Evolutionary conservation across 2,797 vertebrate genomes (phyloP).

Genomic region (Synanceia verrucosa): DNA sequence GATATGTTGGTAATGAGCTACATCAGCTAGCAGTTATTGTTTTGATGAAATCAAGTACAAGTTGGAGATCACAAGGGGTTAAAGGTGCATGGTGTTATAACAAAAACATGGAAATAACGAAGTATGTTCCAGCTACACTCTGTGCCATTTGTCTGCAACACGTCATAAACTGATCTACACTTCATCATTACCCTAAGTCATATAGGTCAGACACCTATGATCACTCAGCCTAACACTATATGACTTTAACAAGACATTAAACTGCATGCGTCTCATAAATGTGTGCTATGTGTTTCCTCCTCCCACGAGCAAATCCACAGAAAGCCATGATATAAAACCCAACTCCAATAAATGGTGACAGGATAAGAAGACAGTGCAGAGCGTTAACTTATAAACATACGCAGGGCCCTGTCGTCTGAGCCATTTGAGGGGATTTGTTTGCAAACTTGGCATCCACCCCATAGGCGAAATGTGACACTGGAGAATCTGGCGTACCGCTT

Average conservation of each 20-base stretch:
- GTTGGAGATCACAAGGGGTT: neutral
- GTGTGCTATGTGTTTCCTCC: conserved; percentile 9
- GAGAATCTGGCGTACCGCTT: conserved; percentile 46
- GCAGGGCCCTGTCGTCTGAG: conserved; percentile 1
- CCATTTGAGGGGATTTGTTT: conserved; percentile 36
- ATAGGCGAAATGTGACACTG: conserved; percentile 64
- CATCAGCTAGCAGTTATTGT: neutral
- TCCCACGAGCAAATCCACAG: conserved; percentile 25
- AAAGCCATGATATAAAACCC: conserved; percentile 24
- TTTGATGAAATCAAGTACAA: neutral
- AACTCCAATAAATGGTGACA: conserved; percentile 23
- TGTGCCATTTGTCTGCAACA: neutral
- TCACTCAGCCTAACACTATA: conserved; percentile 19
- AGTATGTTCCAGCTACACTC: neutral
- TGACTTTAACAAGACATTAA: conserved; percentile 47
- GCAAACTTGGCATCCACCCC: conserved; percentile 39
- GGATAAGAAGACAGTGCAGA: neutral
- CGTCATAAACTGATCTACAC: conserved; percentile 10
- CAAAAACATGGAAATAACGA: neutral
- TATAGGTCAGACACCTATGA: conserved; percentile 3
- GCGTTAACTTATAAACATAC: neutral
- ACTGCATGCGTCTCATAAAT: conserved; percentile 38
- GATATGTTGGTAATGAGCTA: neutral
- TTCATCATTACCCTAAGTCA: neutral
- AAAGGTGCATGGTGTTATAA: neutral